phyloP scores from a whole-genome alignment of 2,113 vertebrate species.

The western clawed frog (Xenopus tropicalis) region UCB_Xtro_10.0 CM004452.2:43345501-43346000 shows the following conservation, averaged over 20 bases:
- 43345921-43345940: not conserved
- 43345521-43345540: no score
- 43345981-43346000: not conserved
- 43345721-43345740: conserved; percentile 64
- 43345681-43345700: conserved; percentile 80
- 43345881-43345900: no score
- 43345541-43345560: not conserved
- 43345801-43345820: no score
- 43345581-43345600: no score
- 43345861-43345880: no score
- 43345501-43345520: no score
- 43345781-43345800: no score
- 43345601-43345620: no score
- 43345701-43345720: conserved; percentile 72
- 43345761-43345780: not conserved
- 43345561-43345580: not conserved
- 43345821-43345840: no score
- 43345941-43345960: not conserved
- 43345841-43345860: no score
- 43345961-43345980: conserved; percentile 21
- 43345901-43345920: no score
- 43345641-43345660: conserved; percentile 62
- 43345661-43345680: conserved; percentile 76
- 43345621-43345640: no score
- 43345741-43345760: not conserved